Evolutionary conservation across 2,888 invertebrate genomes (phyloP), one percentile per base, ranked within the genome.

Genomic region (Dioctria rufipes): DNA sequence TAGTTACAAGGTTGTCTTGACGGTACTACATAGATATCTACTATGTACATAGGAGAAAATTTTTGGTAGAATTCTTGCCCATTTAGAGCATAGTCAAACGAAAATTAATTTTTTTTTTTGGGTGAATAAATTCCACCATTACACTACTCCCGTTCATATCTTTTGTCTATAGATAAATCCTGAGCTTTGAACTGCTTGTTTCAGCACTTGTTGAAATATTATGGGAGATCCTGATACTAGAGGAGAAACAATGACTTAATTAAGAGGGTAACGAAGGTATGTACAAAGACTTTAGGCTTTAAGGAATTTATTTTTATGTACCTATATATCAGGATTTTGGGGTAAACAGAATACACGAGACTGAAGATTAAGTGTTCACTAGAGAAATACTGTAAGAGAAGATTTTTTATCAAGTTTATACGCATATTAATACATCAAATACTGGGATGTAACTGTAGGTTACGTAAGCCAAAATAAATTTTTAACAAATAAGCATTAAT

Each of bases 221-320:
- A 25, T 25, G 49, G 51, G 37, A n/a, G 11, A 58, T 40, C 13
- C 73, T 51, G 51, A 8, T 51, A 51, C 51, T 11, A 51, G 25
- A 25, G 25, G 67, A 8, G 5, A 49, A 39, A 42, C 5, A 73
- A n/a, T 73, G 73, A 77, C 46, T 77, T 63, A 77, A 77, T 63
- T 77, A 77, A 61, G 61, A 46, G 25, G 25, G 25, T 25, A 25
- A 25, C 25, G 0, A 25, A 25, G 25, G 25, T 25, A 25, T 25
- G 25, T 25, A 25, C 25, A 25, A 25, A 25, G 25, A 25, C 25
- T 25, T 25, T 25, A 25, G 25, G 25, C 25, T 25, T 25, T 25
- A 1, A 25, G 25, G 25, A 25, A 25, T 25, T 25, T 25, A 25
- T 25, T 25, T 25, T 25, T 25, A 25, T 25, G 25, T 25, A 2